Base-by-base conservation (phyloP, 2,797 vertebrate species). In the Onychomys leucogaster region DNA sequence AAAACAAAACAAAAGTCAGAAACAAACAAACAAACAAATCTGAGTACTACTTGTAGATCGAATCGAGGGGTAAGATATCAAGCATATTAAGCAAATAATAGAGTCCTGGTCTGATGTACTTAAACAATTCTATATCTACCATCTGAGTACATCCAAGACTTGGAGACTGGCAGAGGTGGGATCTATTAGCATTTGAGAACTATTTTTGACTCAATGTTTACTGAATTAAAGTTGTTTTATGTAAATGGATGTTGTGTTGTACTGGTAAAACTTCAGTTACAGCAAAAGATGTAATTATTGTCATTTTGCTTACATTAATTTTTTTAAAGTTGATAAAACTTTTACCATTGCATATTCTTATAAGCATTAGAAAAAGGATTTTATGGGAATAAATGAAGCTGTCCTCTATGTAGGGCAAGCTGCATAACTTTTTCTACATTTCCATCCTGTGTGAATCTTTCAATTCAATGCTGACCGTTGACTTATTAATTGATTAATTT, bases 231-330 rank as follows among this genome's bases (percentile, higher is more conserved):
- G 37, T 63, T 83, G 0, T 59, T 91, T 94, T 73, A 86, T 57
- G 19, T 91, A 92, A 92, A 63, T 69, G 41, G 0, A 1, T 19
- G 78, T 86, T 93, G 41, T 80, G 2, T 78, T 83, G 1, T 34
- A 1, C 46, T 61, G 10, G 19, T 87, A 83, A 96, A 90, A 67
- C 0, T 37, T 91, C n/a, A 88, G 17, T 92, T 94, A 43, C 32
- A 52, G 9, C 0, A 69, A 71, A 2, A 84, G 1, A 59, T 84
- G 61, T 92, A 85, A 78, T 85, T 71, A 27, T 8, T 46, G 2
- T 12, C 41, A 25, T 41, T 77, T 21, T 81, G 3, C 10, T 61
- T 27, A 52, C 19, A 85, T 81, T 88, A 80, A 76, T 63, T 32
- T n/a, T 21, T 65, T 63, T 8, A 27, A 82, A 6, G 2, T 73